These are phyloP conservation scores for Geopemphigus sp. DNA, from an alignment of 1,140 invertebrate species.

Conservation along the genomic window DNA sequence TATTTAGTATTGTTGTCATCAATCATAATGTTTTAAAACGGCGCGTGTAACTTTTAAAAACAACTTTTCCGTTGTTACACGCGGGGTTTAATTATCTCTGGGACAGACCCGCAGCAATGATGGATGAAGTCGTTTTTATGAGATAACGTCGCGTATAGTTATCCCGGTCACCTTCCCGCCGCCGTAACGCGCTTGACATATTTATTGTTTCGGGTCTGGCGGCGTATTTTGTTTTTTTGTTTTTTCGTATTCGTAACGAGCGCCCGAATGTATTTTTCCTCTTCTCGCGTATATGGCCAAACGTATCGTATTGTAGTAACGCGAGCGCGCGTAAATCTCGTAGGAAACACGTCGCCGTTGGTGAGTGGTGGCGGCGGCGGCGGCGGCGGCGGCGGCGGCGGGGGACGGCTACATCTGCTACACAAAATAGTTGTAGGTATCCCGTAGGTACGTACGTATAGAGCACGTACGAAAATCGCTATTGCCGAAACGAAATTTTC, in stretches of 20 bases:
- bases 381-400: too few relatives aligned
- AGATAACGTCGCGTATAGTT: constrained; percentile 25
- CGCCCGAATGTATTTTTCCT: not conserved
- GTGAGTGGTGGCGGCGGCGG: too few relatives aligned
- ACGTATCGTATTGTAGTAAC: too few relatives aligned
- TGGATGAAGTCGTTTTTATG: constrained; percentile 42
- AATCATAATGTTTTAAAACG: constrained; percentile 44
- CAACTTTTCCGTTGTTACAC: constrained; percentile 43
- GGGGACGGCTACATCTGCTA: too few relatives aligned
- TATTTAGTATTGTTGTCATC: constrained; percentile 1
- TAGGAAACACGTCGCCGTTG: too few relatives aligned
- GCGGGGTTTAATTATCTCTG: constrained; percentile 43
- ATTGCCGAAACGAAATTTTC: not conserved
- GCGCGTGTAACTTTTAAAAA: constrained; percentile 35
- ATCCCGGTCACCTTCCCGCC: constrained; percentile 4
- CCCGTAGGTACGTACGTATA: not conserved
- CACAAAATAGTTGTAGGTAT: too few relatives aligned
- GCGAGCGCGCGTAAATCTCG: too few relatives aligned
- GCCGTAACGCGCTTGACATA: constrained; percentile 8
- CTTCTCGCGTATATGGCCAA: too few relatives aligned
- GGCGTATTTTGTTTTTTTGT: not conserved
- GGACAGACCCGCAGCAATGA: constrained; percentile 7
- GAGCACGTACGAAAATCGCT: not conserved
- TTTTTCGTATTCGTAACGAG: not conserved
- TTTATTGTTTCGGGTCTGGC: constrained; percentile 44